phyloP scores from a whole-genome alignment of 2,797 vertebrate species.

The Hoplostethus atlanticus region DNA sequence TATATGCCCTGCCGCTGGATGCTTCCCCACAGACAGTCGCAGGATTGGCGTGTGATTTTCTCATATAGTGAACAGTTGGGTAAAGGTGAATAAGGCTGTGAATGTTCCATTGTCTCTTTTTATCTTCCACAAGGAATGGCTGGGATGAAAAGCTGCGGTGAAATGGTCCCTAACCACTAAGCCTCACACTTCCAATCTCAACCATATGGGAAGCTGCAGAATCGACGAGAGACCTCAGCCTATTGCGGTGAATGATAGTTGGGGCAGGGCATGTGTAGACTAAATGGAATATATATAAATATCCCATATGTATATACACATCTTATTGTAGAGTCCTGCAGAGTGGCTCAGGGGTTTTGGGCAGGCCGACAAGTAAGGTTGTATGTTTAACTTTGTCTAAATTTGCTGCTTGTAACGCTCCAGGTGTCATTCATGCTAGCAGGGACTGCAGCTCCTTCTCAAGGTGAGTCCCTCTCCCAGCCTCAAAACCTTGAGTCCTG shows the following conservation, averaged over 20 bases:
- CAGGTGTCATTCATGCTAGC: constrained; percentile 36
- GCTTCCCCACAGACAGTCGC: constrained; percentile 40
- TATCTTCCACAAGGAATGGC: not conserved
- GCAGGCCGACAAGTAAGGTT: not conserved
- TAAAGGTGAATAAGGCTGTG: constrained; percentile 4
- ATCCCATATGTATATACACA: constrained; percentile 63
- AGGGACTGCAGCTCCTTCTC: not conserved
- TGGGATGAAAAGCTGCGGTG: constrained; percentile 15
- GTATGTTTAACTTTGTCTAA: constrained; percentile 16
- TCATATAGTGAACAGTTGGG: constrained; percentile 9
- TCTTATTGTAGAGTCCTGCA: constrained; percentile 22
- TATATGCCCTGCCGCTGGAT: constrained; percentile 51
- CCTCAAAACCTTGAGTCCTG: constrained; percentile 45
- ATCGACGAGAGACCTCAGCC: constrained; percentile 2
- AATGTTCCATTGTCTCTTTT: constrained; percentile 1
- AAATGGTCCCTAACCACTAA: constrained; percentile 14
- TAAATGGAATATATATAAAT: constrained; percentile 39
- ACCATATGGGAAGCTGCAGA: too few relatives aligned
- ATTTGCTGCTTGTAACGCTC: not conserved
- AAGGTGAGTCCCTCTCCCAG: constrained; percentile 13
- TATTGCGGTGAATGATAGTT: constrained; percentile 20
- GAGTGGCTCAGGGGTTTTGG: constrained; percentile 10
- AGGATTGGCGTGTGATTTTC: constrained; percentile 25
- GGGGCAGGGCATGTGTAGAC: constrained; percentile 20
- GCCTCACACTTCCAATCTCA: not conserved